These are phyloP conservation scores for Acanthosepion esculentum DNA, from an alignment of 2,888 invertebrate genomes.

Conservation along the genomic window DNA sequence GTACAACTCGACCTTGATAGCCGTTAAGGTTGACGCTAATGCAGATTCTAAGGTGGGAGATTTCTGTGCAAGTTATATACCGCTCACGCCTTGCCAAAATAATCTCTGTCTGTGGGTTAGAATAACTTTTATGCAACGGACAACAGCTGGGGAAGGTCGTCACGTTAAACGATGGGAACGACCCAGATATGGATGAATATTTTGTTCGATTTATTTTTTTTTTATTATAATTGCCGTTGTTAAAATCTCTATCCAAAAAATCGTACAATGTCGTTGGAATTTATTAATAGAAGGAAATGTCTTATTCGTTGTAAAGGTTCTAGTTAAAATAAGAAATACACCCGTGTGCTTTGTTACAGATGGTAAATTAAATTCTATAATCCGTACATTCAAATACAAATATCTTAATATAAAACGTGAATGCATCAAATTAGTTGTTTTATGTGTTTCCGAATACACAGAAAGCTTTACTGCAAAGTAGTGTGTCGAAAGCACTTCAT, in stretches of 20 bases:
- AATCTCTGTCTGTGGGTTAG: not conserved
- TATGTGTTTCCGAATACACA: no score
- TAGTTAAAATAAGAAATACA: no score
- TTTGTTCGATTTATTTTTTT: not conserved
- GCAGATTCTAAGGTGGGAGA: not conserved
- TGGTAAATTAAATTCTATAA: no score
- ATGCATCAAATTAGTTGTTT: no score
- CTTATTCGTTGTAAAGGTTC: not conserved
- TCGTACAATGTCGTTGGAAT: not conserved
- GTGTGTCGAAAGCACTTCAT: no score
- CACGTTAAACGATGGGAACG: not conserved
- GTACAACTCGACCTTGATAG: no score
- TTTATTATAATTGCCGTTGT: not conserved
- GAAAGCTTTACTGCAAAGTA: no score
- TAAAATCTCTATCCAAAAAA: not conserved
- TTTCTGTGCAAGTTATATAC: not conserved
- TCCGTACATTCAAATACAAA: no score
- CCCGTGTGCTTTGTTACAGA: no score
- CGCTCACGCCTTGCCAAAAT: not conserved
- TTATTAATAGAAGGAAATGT: not conserved
- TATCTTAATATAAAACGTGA: no score
- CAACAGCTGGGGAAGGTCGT: not conserved
- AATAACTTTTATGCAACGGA: not conserved
- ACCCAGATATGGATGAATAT: not conserved
- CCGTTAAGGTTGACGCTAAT: no score